Evolutionary conservation across 2,888 invertebrate species (phyloP).

Genomic region (Pemphredon lugubris): DNA sequence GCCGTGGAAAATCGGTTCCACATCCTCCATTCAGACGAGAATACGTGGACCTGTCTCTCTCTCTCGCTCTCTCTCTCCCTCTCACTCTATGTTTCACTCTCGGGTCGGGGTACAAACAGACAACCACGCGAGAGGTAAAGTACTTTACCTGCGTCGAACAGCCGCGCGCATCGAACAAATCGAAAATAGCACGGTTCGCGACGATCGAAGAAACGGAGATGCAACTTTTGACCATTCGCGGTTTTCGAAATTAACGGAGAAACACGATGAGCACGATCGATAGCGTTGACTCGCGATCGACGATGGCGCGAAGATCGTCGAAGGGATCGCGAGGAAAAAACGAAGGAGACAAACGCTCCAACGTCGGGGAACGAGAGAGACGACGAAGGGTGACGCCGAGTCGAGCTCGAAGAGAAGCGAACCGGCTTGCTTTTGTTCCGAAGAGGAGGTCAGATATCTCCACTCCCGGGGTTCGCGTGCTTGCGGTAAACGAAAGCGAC

Average conservation of each 20-base stretch:
- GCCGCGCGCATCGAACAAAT: conserved; percentile 34
- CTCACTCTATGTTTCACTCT: too few relatives aligned
- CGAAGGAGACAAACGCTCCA: conserved; percentile 19
- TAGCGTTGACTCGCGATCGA: too few relatives aligned
- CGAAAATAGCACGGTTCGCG: conserved; percentile 50
- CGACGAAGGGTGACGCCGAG: too few relatives aligned
- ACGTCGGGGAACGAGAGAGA: too few relatives aligned
- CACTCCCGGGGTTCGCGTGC: conserved; percentile 40
- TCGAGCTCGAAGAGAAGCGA: conserved; percentile 21
- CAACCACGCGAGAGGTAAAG: conserved; percentile 10
- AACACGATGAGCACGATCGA: not conserved
- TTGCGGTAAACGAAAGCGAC: conserved; percentile 40
- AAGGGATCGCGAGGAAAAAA: not conserved
- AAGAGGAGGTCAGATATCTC: conserved; percentile 28
- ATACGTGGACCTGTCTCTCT: conserved; percentile 36
- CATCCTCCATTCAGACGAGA: conserved; percentile 56
- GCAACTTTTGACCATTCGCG: not conserved
- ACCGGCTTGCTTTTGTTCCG: conserved; percentile 42
- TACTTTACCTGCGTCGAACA: conserved; percentile 4
- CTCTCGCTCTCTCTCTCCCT: too few relatives aligned
- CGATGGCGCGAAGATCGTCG: too few relatives aligned
- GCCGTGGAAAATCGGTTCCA: conserved; percentile 52
- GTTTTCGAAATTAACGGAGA: not conserved
- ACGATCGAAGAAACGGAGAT: conserved; percentile 33
- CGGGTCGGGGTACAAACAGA: not conserved